phyloP scores from a whole-genome alignment of 2,797 vertebrate genomes.

The Erethizon dorsatum region DNA sequence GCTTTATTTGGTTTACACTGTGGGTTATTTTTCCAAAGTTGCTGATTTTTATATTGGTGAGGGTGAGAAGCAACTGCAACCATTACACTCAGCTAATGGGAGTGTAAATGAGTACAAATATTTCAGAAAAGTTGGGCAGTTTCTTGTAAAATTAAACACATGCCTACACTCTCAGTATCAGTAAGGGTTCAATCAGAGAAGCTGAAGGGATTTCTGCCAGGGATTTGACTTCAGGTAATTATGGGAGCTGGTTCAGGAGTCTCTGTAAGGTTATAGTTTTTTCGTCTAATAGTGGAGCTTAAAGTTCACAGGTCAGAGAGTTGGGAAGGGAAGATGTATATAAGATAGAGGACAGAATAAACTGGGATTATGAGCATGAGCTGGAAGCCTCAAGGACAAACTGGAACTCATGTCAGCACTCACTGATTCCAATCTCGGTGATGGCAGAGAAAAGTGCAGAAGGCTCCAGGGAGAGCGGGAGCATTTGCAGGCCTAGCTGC shows the following conservation, averaged over 20 bases:
- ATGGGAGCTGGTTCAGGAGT: background rate
- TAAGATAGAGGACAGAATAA: background rate
- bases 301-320: background rate
- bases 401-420: background rate
- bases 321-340: background rate
- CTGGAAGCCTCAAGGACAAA: background rate
- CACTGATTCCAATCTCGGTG: background rate
- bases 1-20: slow-evolving; percentile 6
- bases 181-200: slow-evolving; percentile 10
- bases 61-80: background rate
- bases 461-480: background rate
- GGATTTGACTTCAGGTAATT: background rate
- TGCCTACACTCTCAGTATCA: background rate
- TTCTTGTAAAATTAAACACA: slow-evolving; percentile 17
- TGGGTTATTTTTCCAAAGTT: background rate
- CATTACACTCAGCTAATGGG: slow-evolving; percentile 7
- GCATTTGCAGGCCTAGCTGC: background rate
- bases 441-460: background rate
- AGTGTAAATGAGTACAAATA: background rate
- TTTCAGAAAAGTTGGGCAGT: slow-evolving; percentile 31
- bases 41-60: slow-evolving; percentile 17
- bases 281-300: slow-evolving; percentile 1
- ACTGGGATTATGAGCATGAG: background rate
- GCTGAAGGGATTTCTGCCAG: background rate
- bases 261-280: slow-evolving; percentile 5